These are phyloP conservation scores for Dorcus parallelipipedus DNA, from an alignment of 2,888 invertebrate species.

Conservation along the genomic window DNA sequence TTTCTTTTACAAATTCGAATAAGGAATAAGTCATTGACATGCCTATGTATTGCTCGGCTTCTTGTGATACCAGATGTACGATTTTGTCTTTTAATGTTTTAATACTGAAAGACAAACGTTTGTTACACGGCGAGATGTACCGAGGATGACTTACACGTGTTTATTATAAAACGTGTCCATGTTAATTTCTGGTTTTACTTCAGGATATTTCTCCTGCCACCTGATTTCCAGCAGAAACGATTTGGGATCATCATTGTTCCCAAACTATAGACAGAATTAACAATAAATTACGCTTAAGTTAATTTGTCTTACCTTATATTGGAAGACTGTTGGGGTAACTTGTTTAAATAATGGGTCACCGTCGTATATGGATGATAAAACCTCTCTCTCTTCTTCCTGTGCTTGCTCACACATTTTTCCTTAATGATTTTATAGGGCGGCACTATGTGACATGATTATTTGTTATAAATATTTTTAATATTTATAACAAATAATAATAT, in stretches of 20 bases:
- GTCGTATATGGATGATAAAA: constrained; percentile 89
- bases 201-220: constrained; percentile 86
- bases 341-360: constrained; percentile 86
- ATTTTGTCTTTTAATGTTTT: constrained; percentile 70
- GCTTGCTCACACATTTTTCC: constrained; percentile 51
- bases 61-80: constrained; percentile 57
- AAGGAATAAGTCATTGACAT: constrained; percentile 93
- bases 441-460: no score
- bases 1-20: constrained; percentile 88
- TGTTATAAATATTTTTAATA: no score
- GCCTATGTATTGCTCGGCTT: constrained; percentile 81
- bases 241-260: constrained; percentile 71
- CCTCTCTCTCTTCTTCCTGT: constrained; percentile 87
- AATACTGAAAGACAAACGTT: constrained; percentile 52
- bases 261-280: constrained; percentile 60
- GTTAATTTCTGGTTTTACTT: constrained; percentile 74
- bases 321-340: constrained; percentile 73
- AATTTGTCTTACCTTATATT: constrained; percentile 73
- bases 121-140: neutral
- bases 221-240: constrained; percentile 84
- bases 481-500: no score
- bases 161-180: constrained; percentile 93
- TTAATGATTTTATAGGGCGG: neutral
- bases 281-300: neutral
- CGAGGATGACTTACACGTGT: constrained; percentile 69